A percentile compares a stretch with the other conserved stretches of the same genome.
Conservation (phyloP, 2,888 invertebrate genomes). For the Leucophenga maculata region DNA sequence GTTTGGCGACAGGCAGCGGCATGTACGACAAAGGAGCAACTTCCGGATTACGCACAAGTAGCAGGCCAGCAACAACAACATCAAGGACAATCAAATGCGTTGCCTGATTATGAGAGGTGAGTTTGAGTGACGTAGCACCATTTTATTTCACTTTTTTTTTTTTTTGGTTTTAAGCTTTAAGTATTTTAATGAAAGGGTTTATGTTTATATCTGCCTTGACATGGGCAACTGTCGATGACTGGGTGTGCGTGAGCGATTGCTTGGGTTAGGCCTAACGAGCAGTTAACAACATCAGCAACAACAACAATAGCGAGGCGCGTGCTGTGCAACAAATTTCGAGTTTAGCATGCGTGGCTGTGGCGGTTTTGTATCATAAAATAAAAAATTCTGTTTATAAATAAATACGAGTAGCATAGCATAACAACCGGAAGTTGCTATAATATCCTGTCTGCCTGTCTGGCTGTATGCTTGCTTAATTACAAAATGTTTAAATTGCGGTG, state of each 20-base stretch:
- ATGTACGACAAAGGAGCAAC: conserved; percentile 71
- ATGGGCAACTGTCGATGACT: conserved; percentile 35
- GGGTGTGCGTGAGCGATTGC: conserved; percentile 17
- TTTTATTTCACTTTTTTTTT: conserved; percentile 6
- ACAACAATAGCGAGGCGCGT: conserved; percentile 15
- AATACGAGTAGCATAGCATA: too few species aligned
- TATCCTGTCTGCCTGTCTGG: conserved; percentile 56
- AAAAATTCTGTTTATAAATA: neutral
- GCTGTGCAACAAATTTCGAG: conserved; percentile 16
- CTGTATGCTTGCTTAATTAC: conserved; percentile 63
- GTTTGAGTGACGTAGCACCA: conserved; percentile 41
- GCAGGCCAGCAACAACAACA: conserved; percentile 58
- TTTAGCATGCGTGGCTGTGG: neutral
- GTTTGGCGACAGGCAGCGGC: conserved; percentile 72
- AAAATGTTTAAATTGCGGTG: conserved; percentile 54
- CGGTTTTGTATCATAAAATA: neutral
- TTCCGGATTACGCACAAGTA: conserved; percentile 72
- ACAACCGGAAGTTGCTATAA: conserved; percentile 56
- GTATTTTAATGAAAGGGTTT: conserved; percentile 9
- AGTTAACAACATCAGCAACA: too few species aligned
- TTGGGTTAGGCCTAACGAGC: conserved; percentile 15
- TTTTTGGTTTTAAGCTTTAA: conserved; percentile 30
- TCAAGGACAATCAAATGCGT: conserved; percentile 56
- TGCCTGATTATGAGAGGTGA: conserved; percentile 73
- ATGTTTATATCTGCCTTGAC: conserved; percentile 13